These are phyloP conservation scores for Acanthurus leucopareius DNA, from an alignment of 2,797 vertebrate species.

Conservation along the genomic window DNA sequence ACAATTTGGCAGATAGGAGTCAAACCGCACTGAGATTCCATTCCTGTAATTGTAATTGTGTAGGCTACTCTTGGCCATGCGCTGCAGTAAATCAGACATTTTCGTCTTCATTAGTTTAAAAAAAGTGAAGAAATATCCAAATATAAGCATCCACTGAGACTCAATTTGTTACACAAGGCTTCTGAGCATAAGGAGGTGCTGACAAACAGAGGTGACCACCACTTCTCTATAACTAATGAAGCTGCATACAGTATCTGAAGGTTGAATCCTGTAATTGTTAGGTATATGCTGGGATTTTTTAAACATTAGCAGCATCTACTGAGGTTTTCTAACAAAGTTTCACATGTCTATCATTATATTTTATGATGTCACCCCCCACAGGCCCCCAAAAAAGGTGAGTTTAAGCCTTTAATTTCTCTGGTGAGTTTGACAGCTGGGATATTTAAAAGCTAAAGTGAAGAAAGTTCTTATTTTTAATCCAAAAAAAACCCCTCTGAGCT, in stretches of 20 bases:
- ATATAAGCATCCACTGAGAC: neutral
- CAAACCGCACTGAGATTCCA: neutral
- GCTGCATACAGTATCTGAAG: constrained; percentile 24
- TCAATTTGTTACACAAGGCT: neutral
- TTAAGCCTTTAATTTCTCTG: too few species aligned
- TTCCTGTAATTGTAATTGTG: neutral
- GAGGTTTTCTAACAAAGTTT: too few species aligned
- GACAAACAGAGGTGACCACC: constrained; percentile 24
- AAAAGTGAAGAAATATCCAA: neutral
- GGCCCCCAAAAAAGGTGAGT: too few species aligned
- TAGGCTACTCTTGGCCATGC: neutral
- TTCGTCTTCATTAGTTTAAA: neutral
- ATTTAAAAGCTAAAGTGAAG: too few species aligned
- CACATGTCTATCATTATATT: too few species aligned
- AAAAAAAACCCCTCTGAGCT: too few species aligned
- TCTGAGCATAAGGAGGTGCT: neutral
- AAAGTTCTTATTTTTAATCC: too few species aligned
- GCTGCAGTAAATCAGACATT: neutral
- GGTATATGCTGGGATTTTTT: too few species aligned
- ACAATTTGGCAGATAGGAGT: neutral
- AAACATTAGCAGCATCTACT: too few species aligned
- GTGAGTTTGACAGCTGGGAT: too few species aligned
- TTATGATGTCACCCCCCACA: too few species aligned
- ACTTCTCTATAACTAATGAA: constrained; percentile 3
- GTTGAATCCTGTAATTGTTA: constrained; percentile 7